A percentile compares a stretch with the other conserved stretches of the same genome.
These are phyloP conservation scores for Cephus pygmeus DNA, from an alignment of 2,888 invertebrate species.

Conservation along the genomic window DNA sequence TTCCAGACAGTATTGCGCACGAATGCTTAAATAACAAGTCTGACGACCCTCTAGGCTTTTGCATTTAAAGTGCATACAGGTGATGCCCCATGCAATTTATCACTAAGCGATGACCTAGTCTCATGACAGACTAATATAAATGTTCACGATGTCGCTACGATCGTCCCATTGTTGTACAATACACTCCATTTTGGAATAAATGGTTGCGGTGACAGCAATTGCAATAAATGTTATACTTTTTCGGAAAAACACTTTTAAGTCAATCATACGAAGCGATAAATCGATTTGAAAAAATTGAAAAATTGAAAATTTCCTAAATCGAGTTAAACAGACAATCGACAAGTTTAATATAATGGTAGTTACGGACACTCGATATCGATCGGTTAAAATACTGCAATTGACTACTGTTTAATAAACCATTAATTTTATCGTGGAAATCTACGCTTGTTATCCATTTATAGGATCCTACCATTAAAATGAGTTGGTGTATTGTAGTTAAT, in stretches of 20 bases:
- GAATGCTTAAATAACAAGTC: background rate
- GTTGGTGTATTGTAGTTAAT: background rate
- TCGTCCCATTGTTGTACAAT: background rate
- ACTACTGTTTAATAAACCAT: background rate
- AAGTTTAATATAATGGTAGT: background rate
- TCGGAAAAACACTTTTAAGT: background rate
- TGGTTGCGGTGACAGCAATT: background rate
- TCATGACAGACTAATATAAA: slow-evolving; percentile 13
- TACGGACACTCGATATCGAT: background rate
- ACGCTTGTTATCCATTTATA: background rate
- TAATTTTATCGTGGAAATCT: background rate
- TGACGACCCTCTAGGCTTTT: background rate
- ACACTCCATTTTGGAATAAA: background rate
- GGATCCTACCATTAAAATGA: background rate
- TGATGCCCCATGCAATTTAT: slow-evolving; percentile 16
- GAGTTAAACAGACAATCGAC: background rate
- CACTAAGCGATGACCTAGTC: slow-evolving; percentile 12
- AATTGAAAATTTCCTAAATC: background rate
- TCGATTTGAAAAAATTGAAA: background rate
- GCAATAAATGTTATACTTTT: background rate
- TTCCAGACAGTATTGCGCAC: background rate
- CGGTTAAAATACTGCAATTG: background rate
- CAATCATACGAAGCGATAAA: background rate
- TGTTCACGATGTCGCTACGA: background rate
- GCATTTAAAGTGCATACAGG: slow-evolving; percentile 5